phyloP scores from a whole-genome alignment of 2,797 vertebrate genomes.

The Danionella dracula region DNA sequence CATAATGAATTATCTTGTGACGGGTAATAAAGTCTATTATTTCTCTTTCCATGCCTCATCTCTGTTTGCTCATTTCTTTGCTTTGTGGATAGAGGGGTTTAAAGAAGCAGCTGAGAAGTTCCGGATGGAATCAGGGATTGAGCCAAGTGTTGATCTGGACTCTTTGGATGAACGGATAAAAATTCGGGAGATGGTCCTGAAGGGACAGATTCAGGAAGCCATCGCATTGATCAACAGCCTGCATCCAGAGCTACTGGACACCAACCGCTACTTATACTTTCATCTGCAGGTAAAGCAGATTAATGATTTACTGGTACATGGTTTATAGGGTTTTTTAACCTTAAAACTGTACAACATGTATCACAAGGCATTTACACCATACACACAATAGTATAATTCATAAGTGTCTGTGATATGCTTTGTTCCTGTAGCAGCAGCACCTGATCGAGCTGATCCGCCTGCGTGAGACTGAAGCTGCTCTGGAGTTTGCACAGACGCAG shows the following conservation, averaged over 20 bases:
- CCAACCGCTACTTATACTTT: slow-evolving; percentile 96
- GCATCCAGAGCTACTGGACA: slow-evolving; percentile 93
- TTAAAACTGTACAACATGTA: no score
- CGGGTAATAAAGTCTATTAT: slow-evolving; percentile 66
- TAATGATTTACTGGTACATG: neutral
- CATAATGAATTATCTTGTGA: slow-evolving; percentile 98
- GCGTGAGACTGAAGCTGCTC: slow-evolving; percentile 92
- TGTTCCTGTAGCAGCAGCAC: slow-evolving; percentile 85
- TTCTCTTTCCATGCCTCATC: neutral
- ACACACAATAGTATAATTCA: neutral
- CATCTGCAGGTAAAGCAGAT: slow-evolving; percentile 81
- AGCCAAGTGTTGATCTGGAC: slow-evolving; percentile 93
- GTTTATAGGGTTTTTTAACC: no score
- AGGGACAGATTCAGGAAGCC: slow-evolving; percentile 96
- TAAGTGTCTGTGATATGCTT: neutral
- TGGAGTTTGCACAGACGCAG: slow-evolving; percentile 97
- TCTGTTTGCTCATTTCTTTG: neutral
- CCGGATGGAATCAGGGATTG: slow-evolving; percentile 95
- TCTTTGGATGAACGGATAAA: slow-evolving; percentile 96
- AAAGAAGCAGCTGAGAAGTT: slow-evolving; percentile 98
- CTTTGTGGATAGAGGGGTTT: slow-evolving; percentile 82
- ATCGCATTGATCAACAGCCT: slow-evolving; percentile 94
- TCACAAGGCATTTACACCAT: neutral
- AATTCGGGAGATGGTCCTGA: slow-evolving; percentile 95
- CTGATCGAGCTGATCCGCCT: slow-evolving; percentile 96